Conservation (phyloP, 2,797 vertebrate species). For the Acipenser ruthenus region DNA sequence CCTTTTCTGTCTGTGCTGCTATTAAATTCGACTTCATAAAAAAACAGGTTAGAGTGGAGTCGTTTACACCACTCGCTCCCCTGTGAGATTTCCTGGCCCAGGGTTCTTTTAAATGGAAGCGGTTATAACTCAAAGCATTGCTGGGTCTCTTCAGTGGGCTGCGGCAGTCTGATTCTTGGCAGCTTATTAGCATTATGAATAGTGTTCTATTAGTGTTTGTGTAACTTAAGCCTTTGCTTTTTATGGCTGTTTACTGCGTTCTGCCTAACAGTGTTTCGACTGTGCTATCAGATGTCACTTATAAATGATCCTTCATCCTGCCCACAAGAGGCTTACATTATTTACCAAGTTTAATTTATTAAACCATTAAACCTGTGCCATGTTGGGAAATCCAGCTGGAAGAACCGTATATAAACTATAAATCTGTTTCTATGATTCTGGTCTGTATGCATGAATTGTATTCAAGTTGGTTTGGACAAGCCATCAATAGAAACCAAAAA, state of each 20-base stretch:
- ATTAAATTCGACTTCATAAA: too few species aligned
- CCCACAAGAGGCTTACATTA: background rate
- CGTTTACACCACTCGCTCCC: background rate
- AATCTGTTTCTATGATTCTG: too few species aligned
- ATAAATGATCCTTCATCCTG: slow-evolving; percentile 31
- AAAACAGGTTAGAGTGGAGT: background rate
- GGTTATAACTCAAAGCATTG: slow-evolving; percentile 37
- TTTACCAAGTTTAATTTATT: too few species aligned
- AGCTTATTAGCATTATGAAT: slow-evolving; percentile 55
- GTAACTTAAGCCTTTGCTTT: slow-evolving; percentile 49
- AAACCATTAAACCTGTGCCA: too few species aligned
- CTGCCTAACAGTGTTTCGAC: slow-evolving; percentile 27
- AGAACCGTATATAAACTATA: too few species aligned
- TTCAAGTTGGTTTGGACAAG: too few species aligned
- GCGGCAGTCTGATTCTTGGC: slow-evolving; percentile 33
- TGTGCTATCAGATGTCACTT: slow-evolving; percentile 31
- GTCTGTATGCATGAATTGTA: too few species aligned
- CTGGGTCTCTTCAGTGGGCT: slow-evolving; percentile 22
- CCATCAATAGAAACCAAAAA: too few species aligned
- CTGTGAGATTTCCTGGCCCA: background rate
- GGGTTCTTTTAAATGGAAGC: background rate
- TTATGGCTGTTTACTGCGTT: slow-evolving; percentile 56
- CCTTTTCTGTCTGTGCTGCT: too few species aligned
- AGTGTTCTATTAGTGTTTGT: slow-evolving; percentile 59
- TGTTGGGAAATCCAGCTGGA: too few species aligned